Percentiles rank a stretch among this genome's conserved stretches.
Evolutionary conservation across 1,140 invertebrate genomes (phyloP).

Genomic region (Anthonomus grandis): DNA sequence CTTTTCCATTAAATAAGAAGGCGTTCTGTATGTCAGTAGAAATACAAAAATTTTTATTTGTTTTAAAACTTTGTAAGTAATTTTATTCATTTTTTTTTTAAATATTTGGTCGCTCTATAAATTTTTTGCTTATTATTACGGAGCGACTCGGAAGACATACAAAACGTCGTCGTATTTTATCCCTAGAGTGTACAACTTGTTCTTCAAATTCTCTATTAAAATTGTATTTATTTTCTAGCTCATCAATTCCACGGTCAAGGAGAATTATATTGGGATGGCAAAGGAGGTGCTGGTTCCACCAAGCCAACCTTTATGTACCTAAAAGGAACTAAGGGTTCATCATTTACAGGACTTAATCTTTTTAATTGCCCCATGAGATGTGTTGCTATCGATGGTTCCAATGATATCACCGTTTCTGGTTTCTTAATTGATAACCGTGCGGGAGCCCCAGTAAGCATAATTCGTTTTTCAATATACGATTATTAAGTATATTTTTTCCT

Average conservation of each 20-base stretch:
- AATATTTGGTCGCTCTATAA: too few relatives aligned
- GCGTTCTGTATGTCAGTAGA: too few relatives aligned
- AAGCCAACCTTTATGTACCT: conserved; percentile 9
- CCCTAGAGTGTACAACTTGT: too few relatives aligned
- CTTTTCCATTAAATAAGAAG: too few relatives aligned
- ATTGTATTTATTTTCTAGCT: not conserved
- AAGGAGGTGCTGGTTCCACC: not conserved
- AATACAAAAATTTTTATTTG: too few relatives aligned
- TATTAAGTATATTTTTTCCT: not conserved
- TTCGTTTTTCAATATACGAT: not conserved
- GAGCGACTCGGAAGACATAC: too few relatives aligned
- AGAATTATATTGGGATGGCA: conserved; percentile 5
- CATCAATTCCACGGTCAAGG: conserved; percentile 4
- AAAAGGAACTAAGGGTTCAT: conserved; percentile 3
- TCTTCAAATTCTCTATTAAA: too few relatives aligned
- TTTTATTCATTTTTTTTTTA: too few relatives aligned
- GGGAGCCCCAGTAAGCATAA: not conserved
- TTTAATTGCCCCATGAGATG: not conserved
- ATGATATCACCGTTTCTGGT: not conserved
- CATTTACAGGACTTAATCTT: not conserved
- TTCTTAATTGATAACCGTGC: conserved; percentile 7
- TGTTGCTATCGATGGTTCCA: conserved; percentile 8
- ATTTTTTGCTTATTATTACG: too few relatives aligned
- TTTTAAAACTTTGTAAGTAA: too few relatives aligned
- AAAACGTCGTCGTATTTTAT: too few relatives aligned